These are phyloP conservation scores for Vireo griseus DNA, from an alignment of 2,797 vertebrate species.

Conservation along the genomic window DNA sequence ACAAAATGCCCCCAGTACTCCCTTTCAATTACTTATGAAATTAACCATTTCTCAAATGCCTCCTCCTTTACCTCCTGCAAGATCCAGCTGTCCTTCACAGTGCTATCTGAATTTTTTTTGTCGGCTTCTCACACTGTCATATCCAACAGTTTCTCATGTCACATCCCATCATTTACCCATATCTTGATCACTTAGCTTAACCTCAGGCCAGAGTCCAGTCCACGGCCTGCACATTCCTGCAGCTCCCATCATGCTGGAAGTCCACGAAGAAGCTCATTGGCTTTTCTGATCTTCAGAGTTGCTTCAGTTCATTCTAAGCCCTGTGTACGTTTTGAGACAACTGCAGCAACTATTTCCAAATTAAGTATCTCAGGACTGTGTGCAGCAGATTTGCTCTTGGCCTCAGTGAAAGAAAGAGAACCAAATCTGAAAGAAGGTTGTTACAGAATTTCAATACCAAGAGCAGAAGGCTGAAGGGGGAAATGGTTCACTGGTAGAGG, in stretches of 20 bases:
- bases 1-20: not conserved
- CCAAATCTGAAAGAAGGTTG: not conserved
- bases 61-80: not conserved
- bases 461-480: not conserved
- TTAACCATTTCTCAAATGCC: not conserved
- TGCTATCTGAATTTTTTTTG: not conserved
- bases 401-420: not conserved
- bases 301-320: not conserved
- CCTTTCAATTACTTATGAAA: not conserved
- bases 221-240: not conserved
- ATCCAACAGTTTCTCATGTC: not conserved
- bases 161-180: not conserved
- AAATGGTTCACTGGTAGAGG: not conserved
- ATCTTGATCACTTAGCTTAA: not conserved
- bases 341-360: not conserved
- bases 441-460: not conserved
- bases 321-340: fast-evolving
- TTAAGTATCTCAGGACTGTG: not conserved
- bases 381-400: not conserved
- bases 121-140: not conserved
- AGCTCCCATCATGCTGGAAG: not conserved
- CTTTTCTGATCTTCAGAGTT: not conserved
- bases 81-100: not conserved
- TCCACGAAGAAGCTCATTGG: not conserved
- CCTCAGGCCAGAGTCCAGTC: not conserved